Conservation (phyloP, 2,113 vertebrate species). For the Hoplias malabaricus region DNA sequence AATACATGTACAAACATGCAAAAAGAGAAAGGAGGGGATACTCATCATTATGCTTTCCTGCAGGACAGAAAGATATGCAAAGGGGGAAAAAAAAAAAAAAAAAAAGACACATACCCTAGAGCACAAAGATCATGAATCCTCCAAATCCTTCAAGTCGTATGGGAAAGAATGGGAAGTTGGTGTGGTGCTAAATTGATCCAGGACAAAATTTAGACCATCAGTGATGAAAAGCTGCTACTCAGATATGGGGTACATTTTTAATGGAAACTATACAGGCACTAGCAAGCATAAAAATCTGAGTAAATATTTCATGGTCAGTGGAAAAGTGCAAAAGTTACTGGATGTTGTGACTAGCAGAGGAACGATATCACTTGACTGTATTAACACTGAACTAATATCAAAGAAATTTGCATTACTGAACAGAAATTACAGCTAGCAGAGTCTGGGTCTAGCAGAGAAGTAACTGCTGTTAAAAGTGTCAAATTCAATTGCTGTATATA, state of each 20-base stretch:
- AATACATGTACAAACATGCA: slow-evolving; percentile 31
- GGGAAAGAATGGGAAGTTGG: not conserved
- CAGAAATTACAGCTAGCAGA: not conserved
- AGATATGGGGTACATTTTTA: slow-evolving; percentile 63
- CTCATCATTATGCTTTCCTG: not conserved
- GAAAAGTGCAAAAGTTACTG: slow-evolving; percentile 45
- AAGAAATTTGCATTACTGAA: not conserved
- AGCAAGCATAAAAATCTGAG: slow-evolving; percentile 55
- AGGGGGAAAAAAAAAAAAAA: not conserved
- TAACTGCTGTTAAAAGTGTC: not conserved
- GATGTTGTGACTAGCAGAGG: slow-evolving; percentile 29
- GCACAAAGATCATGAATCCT: slow-evolving; percentile 6
- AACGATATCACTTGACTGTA: not conserved
- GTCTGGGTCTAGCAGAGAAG: not conserved
- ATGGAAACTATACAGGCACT: slow-evolving; percentile 57
- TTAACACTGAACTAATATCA: not conserved
- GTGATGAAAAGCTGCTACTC: not conserved
- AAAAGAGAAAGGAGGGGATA: not conserved
- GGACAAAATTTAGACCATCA: not conserved
- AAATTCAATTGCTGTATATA: not conserved
- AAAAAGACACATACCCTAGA: not conserved
- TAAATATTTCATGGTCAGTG: slow-evolving; percentile 63
- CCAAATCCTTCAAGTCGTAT: not conserved
- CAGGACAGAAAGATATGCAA: not conserved
- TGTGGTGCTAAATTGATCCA: not conserved